Evolutionary conservation across 2,113 vertebrate species (phyloP).

Genomic region (Hymenochirus boettgeri): DNA sequence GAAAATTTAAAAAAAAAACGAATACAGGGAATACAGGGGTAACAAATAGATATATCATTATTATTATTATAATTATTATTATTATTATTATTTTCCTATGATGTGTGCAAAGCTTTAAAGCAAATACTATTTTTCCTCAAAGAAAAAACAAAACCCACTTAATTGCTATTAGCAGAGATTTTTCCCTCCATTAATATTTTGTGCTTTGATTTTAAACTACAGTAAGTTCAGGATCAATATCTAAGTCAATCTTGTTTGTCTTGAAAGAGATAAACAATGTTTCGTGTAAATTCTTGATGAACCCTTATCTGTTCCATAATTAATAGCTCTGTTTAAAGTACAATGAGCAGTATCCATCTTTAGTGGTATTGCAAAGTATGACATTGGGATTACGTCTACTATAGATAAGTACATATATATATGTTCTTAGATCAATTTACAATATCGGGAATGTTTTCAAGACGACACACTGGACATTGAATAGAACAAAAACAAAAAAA

Average conservation of each 20-base stretch:
- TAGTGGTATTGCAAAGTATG: constrained; percentile 71
- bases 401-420: constrained; percentile 72
- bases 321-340: constrained; percentile 72
- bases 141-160: too few relatives aligned
- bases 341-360: constrained; percentile 67
- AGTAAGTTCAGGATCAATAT: constrained; percentile 55
- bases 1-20: too few relatives aligned
- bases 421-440: constrained; percentile 69
- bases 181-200: too few relatives aligned
- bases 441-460: constrained; percentile 60
- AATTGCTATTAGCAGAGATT: too few relatives aligned
- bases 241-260: constrained; percentile 66
- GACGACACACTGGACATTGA: not conserved
- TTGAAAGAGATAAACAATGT: constrained; percentile 73
- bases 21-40: too few relatives aligned
- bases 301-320: constrained; percentile 74
- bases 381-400: constrained; percentile 74
- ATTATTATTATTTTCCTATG: too few relatives aligned
- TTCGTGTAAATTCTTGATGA: constrained; percentile 75
- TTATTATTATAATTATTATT: too few relatives aligned
- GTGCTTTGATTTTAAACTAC: constrained; percentile 29
- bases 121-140: too few relatives aligned
- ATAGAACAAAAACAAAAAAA: constrained; percentile 7
- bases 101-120: too few relatives aligned
- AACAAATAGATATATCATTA: too few relatives aligned